Conservation (phyloP, 1,140 invertebrate genomes). For the Archegozetes longisetosus region DNA sequence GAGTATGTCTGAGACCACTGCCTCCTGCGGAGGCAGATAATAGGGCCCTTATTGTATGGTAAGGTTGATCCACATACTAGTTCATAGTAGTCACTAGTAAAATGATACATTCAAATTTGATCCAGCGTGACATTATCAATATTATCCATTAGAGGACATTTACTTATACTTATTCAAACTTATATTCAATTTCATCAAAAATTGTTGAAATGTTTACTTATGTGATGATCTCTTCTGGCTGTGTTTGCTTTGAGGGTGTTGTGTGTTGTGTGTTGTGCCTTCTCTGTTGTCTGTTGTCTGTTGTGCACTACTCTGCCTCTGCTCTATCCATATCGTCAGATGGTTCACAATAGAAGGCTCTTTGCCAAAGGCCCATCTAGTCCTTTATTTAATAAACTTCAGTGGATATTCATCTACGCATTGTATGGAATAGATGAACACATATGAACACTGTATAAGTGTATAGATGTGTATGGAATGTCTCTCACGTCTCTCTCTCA, state of each 20-base stretch:
- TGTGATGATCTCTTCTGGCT: neutral
- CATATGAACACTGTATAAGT: neutral
- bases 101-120: neutral
- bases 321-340: neutral
- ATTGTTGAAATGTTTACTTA: neutral
- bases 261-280: too few relatives aligned
- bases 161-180: neutral
- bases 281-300: too few relatives aligned
- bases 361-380: neutral
- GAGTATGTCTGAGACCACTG: neutral
- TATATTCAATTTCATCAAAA: neutral
- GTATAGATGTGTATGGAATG: neutral
- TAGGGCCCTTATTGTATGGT: neutral
- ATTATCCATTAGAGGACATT: neutral
- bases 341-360: neutral
- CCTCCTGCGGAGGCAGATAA: neutral
- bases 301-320: too few relatives aligned
- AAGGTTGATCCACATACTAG: neutral
- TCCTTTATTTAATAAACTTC: neutral
- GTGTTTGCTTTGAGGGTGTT: neutral
- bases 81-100: neutral
- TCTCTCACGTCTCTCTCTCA: neutral
- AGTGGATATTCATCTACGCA: neutral
- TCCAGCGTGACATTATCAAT: neutral
- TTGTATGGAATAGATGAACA: too few relatives aligned